Evolutionary conservation across 2,113 vertebrate species (phyloP).

Genomic region (Triplophysa dalaica): DNA sequence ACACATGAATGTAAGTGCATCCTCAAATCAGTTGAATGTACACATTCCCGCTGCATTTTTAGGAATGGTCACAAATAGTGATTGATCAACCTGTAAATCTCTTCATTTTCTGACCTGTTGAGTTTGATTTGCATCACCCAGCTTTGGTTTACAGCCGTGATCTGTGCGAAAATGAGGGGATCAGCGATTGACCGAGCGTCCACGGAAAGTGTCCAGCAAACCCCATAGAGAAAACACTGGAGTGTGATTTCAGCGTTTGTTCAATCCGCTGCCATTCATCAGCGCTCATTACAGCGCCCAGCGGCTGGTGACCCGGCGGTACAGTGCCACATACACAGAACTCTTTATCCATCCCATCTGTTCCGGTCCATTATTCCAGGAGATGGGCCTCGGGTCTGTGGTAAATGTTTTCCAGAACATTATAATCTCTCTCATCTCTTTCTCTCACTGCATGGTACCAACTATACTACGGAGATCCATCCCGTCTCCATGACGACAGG

Average conservation of each 20-base stretch:
- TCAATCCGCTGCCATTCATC: slow-evolving; percentile 52
- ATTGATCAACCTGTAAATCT: slow-evolving; percentile 35
- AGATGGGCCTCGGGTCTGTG: slow-evolving; percentile 44
- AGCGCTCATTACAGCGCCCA: slow-evolving; percentile 50
- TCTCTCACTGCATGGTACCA: slow-evolving; percentile 10
- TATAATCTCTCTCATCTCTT: slow-evolving; percentile 45
- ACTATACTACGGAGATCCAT: slow-evolving; percentile 6
- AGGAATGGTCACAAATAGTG: slow-evolving; percentile 25
- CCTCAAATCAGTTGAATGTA: no score
- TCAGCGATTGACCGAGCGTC: slow-evolving; percentile 17
- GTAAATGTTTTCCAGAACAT: slow-evolving; percentile 52
- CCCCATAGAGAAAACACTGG: slow-evolving; percentile 7
- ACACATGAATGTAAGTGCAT: not conserved
- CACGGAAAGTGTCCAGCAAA: not conserved
- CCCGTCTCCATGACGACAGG: slow-evolving; percentile 40
- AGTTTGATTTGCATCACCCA: slow-evolving; percentile 50
- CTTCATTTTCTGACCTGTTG: slow-evolving; percentile 45
- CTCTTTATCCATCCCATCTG: slow-evolving; percentile 56
- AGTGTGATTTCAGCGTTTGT: slow-evolving; percentile 23
- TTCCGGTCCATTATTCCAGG: slow-evolving; percentile 54
- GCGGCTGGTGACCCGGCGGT: slow-evolving; percentile 49
- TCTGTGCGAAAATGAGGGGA: slow-evolving; percentile 39
- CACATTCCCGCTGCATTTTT: no score
- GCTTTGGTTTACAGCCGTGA: slow-evolving; percentile 31
- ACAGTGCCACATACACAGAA: slow-evolving; percentile 48